These are phyloP conservation scores for Solenopsis fugax DNA, from an alignment of 1,140 invertebrate genomes.

Conservation along the genomic window DNA sequence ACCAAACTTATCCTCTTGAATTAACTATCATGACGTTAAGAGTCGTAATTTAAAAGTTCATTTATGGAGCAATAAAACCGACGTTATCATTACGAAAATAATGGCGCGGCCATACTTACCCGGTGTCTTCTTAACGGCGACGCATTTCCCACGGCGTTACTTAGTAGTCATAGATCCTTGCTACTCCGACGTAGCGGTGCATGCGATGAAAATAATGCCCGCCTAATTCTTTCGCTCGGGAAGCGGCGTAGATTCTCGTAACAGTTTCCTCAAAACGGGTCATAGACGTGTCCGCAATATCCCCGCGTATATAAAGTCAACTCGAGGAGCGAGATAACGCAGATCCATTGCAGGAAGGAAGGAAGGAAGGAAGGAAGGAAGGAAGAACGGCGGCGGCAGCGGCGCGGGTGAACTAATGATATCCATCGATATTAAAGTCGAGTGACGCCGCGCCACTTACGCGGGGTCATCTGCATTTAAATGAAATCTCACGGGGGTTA, in stretches of 20 bases:
- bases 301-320: conserved; percentile 53
- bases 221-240: conserved; percentile 36
- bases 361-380: conserved; percentile 16
- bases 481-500: conserved; percentile 74
- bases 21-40: neutral
- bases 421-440: conserved; percentile 79
- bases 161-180: conserved; percentile 20
- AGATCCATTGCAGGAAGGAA: conserved; percentile 49
- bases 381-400: conserved; percentile 11
- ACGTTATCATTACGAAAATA: conserved; percentile 41
- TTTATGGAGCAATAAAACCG: conserved; percentile 3
- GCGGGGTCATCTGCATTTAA: conserved; percentile 79
- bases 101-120: conserved; percentile 10
- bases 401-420: conserved; percentile 73
- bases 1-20: neutral
- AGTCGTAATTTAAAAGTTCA: conserved; percentile 37
- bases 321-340: conserved; percentile 56
- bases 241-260: conserved; percentile 60
- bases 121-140: conserved; percentile 22
- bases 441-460: conserved; percentile 70
- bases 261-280: conserved; percentile 42
- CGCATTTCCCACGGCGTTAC: conserved; percentile 8
- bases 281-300: conserved; percentile 72
- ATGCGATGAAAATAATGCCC: conserved; percentile 54
- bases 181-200: conserved; percentile 4